Conservation (phyloP, 1,140 invertebrate genomes). For the Diorhabda sublineata region DNA sequence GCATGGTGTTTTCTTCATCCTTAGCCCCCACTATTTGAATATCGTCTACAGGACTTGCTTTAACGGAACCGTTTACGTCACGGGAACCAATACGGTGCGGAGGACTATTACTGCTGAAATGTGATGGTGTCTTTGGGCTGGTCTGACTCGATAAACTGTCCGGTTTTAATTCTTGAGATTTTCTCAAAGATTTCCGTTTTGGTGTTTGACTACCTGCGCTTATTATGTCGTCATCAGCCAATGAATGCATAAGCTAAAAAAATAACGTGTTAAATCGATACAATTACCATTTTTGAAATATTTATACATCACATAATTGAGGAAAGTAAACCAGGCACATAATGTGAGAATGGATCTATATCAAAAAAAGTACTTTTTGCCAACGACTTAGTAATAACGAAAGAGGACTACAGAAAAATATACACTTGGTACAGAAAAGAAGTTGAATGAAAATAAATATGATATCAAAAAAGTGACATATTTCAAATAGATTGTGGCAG, state of each 20-base stretch:
- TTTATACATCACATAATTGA: no score
- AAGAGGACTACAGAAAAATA: no score
- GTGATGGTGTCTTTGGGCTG: conserved; percentile 35
- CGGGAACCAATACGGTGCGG: conserved; percentile 32
- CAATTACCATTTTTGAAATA: no score
- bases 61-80: conserved; percentile 38
- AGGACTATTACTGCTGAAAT: conserved; percentile 34
- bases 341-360: no score
- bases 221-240: conserved; percentile 35
- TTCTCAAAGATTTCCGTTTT: conserved; percentile 34
- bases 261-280: no score
- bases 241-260: conserved; percentile 32
- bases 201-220: conserved; percentile 33
- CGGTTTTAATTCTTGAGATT: conserved; percentile 21
- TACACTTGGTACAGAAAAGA: no score
- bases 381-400: no score
- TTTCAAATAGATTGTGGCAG: no score
- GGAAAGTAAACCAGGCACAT: no score
- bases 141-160: conserved; percentile 15
- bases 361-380: no score
- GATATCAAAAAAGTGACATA: no score
- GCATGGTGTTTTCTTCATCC: conserved; percentile 37
- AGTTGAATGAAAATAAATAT: no score
- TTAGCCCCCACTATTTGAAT: conserved; percentile 21
- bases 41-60: conserved; percentile 35